Base-by-base conservation (phyloP, 2,797 vertebrate species). In the Melanotaenia nigrans region DNA sequence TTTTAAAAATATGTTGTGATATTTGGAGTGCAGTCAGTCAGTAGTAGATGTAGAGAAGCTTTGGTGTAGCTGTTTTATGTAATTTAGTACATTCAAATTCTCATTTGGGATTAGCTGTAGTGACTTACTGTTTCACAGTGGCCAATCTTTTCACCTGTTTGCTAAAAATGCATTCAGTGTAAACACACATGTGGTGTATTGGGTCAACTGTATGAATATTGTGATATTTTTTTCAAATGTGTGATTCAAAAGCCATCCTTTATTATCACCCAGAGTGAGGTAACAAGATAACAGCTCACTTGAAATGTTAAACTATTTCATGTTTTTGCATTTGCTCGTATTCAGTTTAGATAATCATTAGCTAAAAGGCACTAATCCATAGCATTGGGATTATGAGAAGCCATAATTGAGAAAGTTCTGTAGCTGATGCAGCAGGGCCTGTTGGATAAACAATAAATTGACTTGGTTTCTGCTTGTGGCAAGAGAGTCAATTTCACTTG, bases 401-500 rank as follows among this genome's bases (percentile, higher is more conserved):
- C 77, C 63, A 65, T 81, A 75, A 71, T 77, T 77, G 66, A 84
- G 81, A 78, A 77, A 78, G 71, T 53, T 69, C 33, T 63, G 70
- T 87, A 80, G 85, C 82, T 87, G 81, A 76, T 85, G 75, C 68
- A 59, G 65, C 65, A 5, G 68, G 49, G 68, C 75, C 85, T 75
- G 86, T 86, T 81, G 81, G 81, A 79, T 76, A 73, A 80, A 82
- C 83, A 85, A 65, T 74, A 76, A 72, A 75, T 82, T 70, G 64
- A 72, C 61, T 73, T 10, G 76, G 81, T 81, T 22, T 72, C 13
- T 68, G 82, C 71, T 70, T 62, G 55, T 65, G 66, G 71, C 22
- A 3, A 75, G 78, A 68, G 81, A 79, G 84, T 57, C 74, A 81
- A 78, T 88, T 90, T 81, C 86, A 79, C 67, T 65, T n/a, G 32